Percentiles rank a stretch among this genome's conserved stretches.
Conservation (phyloP, 2,888 invertebrate genomes). For the Polydrusus pterygomalis region DNA sequence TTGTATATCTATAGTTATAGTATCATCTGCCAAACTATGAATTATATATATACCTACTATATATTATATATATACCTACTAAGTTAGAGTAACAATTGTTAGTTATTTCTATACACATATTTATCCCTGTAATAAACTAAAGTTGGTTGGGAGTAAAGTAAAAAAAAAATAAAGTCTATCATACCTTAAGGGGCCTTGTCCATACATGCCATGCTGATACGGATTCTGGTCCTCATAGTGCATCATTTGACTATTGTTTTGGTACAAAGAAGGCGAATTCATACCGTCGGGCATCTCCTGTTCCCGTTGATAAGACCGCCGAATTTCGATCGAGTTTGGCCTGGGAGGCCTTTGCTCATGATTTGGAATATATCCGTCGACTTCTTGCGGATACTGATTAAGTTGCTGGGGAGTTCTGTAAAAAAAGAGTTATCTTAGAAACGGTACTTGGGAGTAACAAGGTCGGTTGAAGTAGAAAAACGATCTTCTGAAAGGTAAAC, state of each 20-base stretch:
- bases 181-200: constrained; percentile 69
- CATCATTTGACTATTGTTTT: constrained; percentile 44
- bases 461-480: too few species aligned
- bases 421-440: too few species aligned
- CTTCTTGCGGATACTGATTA: constrained; percentile 73
- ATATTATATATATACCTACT: too few species aligned
- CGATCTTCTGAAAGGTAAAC: too few species aligned
- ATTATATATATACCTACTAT: too few species aligned
- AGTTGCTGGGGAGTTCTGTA: constrained; percentile 75
- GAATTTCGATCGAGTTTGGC: constrained; percentile 91
- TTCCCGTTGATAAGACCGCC: constrained; percentile 73
- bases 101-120: too few species aligned
- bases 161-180: too few species aligned
- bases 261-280: constrained; percentile 64
- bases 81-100: too few species aligned
- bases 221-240: constrained; percentile 68
- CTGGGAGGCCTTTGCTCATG: constrained; percentile 82
- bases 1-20: too few species aligned
- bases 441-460: too few species aligned
- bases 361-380: constrained; percentile 45
- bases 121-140: too few species aligned
- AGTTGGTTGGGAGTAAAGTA: not conserved
- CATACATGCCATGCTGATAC: constrained; percentile 69
- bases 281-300: constrained; percentile 68
- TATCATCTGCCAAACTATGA: too few species aligned